Conservation (phyloP, 2,888 invertebrate genomes). For the Tetheella fluctuosa region DNA sequence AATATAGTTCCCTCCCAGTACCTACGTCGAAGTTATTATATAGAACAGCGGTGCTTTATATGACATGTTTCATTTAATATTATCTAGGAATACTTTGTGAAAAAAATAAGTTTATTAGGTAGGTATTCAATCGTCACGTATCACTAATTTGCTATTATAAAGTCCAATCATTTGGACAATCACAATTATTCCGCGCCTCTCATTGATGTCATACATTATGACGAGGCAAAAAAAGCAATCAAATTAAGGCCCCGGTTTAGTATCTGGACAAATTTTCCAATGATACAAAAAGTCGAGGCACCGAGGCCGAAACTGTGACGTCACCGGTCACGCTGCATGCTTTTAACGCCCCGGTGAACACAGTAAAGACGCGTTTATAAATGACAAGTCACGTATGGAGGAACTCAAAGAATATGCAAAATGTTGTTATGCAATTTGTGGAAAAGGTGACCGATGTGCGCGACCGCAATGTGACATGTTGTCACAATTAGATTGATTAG, state of each 20-base stretch:
- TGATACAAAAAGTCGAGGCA: constrained; percentile 25
- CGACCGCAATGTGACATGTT: not conserved
- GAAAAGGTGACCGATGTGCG: not conserved
- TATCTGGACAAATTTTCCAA: constrained; percentile 13
- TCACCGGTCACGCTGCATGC: constrained; percentile 35
- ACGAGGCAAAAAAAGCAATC: constrained; percentile 2
- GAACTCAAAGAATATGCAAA: constrained; percentile 1
- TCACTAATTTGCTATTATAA: not conserved
- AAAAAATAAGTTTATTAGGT: too few species aligned
- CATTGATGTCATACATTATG: constrained; percentile 8
- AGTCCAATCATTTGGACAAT: not conserved
- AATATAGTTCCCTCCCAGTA: too few species aligned
- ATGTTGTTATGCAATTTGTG: constrained; percentile 4
- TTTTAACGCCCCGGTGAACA: constrained; percentile 25
- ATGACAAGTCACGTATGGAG: constrained; percentile 10
- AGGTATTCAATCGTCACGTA: not conserved
- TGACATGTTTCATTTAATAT: too few species aligned
- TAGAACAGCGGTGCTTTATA: too few species aligned
- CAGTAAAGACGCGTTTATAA: constrained; percentile 21
- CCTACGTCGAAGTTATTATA: not conserved
- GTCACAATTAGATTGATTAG: not conserved
- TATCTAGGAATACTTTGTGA: too few species aligned
- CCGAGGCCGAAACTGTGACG: constrained; percentile 25
- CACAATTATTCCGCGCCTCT: not conserved
- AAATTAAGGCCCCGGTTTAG: not conserved